phyloP scores from a whole-genome alignment of 1,140 invertebrate genomes.

The Drosophila repletoides region DNA sequence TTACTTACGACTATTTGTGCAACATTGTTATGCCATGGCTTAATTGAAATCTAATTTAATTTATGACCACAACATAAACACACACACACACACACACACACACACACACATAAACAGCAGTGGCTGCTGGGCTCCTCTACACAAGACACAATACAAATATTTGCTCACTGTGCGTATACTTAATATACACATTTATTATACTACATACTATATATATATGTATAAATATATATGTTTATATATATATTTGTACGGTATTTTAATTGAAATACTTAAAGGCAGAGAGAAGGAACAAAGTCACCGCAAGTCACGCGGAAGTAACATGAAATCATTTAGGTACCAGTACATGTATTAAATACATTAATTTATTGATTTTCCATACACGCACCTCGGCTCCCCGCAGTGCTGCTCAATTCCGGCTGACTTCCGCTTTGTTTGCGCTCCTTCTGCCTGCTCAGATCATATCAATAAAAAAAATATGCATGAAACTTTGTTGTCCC shows the following conservation, averaged over 20 bases:
- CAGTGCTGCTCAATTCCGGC: too few relatives aligned
- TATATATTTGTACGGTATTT: conserved; percentile 30
- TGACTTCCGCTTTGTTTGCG: conserved; percentile 33
- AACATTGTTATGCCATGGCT: conserved; percentile 20
- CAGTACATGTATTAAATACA: conserved; percentile 68
- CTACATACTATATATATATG: background rate
- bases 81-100: conserved; percentile 14
- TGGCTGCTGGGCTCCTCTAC: conserved; percentile 1
- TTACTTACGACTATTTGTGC: conserved; percentile 54
- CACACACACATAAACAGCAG: conserved; percentile 2
- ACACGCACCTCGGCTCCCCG: conserved; percentile 22
- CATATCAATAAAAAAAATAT: conserved; percentile 36
- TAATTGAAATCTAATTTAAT: conserved; percentile 75
- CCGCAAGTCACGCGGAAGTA: conserved; percentile 56
- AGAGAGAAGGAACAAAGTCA: conserved; percentile 20
- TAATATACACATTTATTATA: too few relatives aligned
- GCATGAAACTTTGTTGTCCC: conserved; percentile 9
- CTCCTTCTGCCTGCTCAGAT: conserved; percentile 23
- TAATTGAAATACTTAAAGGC: conserved; percentile 69
- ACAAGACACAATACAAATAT: conserved; percentile 34
- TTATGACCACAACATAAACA: conserved; percentile 43
- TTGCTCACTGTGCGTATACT: conserved; percentile 5
- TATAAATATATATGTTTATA: conserved; percentile 29
- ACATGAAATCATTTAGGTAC: conserved; percentile 67
- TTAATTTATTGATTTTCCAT: conserved; percentile 76